A percentile compares a stretch with the other conserved stretches of the same genome.
phyloP scores from a whole-genome alignment of 92 coral and sea anemone species.

The Porites lobata region DNA sequence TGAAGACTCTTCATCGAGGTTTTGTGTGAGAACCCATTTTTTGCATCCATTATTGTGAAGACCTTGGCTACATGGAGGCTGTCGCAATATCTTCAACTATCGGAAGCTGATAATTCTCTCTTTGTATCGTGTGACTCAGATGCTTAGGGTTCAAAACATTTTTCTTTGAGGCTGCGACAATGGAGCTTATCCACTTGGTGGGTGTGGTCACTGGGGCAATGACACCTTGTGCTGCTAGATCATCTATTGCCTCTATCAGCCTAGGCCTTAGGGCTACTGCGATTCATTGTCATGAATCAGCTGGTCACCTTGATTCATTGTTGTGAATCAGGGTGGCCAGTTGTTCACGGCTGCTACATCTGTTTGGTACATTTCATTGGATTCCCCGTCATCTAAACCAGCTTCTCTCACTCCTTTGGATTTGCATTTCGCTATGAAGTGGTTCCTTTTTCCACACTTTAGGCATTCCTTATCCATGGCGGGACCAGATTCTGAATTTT shows the following conservation, averaged over 20 bases:
- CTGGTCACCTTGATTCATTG: too few species aligned
- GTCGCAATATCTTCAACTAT: neutral
- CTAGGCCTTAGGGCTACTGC: slow-evolving; percentile 17
- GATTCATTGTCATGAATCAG: too few species aligned
- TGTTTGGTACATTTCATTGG: slow-evolving; percentile 14
- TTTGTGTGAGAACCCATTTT: too few species aligned
- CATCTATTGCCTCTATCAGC: slow-evolving; percentile 46
- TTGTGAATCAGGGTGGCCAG: too few species aligned
- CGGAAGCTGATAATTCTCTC: slow-evolving; percentile 57
- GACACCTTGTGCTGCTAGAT: slow-evolving; percentile 52
- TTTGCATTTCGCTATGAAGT: slow-evolving; percentile 46
- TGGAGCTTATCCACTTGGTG: slow-evolving; percentile 65
- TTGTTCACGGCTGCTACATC: neutral
- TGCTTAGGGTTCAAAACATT: slow-evolving; percentile 56
- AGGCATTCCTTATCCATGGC: slow-evolving; percentile 10
- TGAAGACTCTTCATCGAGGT: too few species aligned
- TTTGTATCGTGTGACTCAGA: slow-evolving; percentile 52
- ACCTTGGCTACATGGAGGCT: too few species aligned
- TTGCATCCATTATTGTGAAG: too few species aligned
- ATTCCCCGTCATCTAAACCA: slow-evolving; percentile 1
- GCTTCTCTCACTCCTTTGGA: slow-evolving; percentile 15
- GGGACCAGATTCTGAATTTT: slow-evolving; percentile 19
- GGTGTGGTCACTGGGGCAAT: slow-evolving; percentile 63
- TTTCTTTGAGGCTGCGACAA: slow-evolving; percentile 48
- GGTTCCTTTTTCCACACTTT: slow-evolving; percentile 45